phyloP scores from a whole-genome alignment of 2,113 vertebrate species.

The Antechinus stuartii region DNA sequence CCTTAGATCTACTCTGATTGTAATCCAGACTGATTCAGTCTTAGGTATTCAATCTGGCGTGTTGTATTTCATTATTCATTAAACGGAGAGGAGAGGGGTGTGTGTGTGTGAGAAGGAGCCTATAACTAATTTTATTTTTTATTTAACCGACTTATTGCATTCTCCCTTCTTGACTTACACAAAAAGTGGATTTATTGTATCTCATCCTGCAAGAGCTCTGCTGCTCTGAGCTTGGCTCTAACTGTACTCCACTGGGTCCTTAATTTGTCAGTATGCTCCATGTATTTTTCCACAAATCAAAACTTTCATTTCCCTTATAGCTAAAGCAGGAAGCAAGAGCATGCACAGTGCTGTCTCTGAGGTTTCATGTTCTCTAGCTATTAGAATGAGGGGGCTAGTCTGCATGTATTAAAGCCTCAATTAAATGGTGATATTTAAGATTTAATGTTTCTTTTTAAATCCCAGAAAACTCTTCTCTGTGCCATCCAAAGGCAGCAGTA shows the following conservation, averaged over 20 bases:
- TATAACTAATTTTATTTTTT: slow-evolving; percentile 41
- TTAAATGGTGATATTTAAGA: slow-evolving; percentile 40
- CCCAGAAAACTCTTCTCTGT: slow-evolving; percentile 4
- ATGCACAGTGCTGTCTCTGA: neutral
- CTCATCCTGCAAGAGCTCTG: slow-evolving; percentile 39
- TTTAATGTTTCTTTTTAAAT: slow-evolving; percentile 44
- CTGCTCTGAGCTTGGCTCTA: slow-evolving; percentile 38
- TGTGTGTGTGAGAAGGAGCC: neutral
- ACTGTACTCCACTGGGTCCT: slow-evolving; percentile 21
- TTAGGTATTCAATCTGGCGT: neutral
- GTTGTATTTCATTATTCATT: slow-evolving; percentile 26
- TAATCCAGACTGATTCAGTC: neutral
- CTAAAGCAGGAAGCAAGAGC: slow-evolving; percentile 52
- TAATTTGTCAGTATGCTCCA: slow-evolving; percentile 46
- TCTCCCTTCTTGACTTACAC: slow-evolving; percentile 17
- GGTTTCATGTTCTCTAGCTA: slow-evolving; percentile 32
- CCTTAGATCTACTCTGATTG: neutral
- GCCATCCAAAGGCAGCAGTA: slow-evolving; percentile 2
- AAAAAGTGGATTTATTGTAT: slow-evolving; percentile 46
- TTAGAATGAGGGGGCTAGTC: slow-evolving; percentile 36
- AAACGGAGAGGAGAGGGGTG: neutral
- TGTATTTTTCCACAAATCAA: slow-evolving; percentile 38
- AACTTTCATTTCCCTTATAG: neutral
- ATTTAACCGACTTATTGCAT: slow-evolving; percentile 35
- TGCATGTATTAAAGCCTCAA: slow-evolving; percentile 3